Evolutionary conservation across 2,888 invertebrate species (phyloP).

Genomic region (Spatulosminthurus flaviceps): DNA sequence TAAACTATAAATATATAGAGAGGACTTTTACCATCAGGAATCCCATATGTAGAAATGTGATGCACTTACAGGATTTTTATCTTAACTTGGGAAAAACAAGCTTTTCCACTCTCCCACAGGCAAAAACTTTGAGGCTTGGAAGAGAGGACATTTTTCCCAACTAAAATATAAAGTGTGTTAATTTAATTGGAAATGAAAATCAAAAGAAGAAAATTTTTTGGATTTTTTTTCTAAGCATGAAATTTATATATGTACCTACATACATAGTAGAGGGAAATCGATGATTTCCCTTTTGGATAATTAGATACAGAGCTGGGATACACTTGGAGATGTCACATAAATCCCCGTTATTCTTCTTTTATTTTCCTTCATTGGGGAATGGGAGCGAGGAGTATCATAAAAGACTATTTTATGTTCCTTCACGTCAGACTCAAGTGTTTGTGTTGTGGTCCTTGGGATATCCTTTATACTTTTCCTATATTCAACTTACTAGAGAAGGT

Average conservation of each 20-base stretch:
- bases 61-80: background rate
- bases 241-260: no score
- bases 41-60: background rate
- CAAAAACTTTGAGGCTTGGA: background rate
- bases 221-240: no score
- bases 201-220: no score
- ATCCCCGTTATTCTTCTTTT: background rate
- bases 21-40: no score
- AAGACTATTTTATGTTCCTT: background rate
- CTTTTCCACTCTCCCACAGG: background rate
- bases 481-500: no score
- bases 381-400: constrained; percentile 22
- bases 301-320: constrained; percentile 13
- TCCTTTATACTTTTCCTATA: background rate
- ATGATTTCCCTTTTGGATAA: constrained; percentile 40
- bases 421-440: no score
- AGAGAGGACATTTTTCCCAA: no score
- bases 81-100: background rate
- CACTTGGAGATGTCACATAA: constrained; percentile 25
- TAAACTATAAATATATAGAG: background rate
- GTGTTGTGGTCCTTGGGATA: no score
- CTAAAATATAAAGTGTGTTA: no score
- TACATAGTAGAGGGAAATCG: constrained; percentile 3
- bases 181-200: no score
- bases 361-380: background rate